Evolutionary conservation across 2,113 vertebrate genomes (phyloP).

Genomic region (Ramphastos sulfuratus): DNA sequence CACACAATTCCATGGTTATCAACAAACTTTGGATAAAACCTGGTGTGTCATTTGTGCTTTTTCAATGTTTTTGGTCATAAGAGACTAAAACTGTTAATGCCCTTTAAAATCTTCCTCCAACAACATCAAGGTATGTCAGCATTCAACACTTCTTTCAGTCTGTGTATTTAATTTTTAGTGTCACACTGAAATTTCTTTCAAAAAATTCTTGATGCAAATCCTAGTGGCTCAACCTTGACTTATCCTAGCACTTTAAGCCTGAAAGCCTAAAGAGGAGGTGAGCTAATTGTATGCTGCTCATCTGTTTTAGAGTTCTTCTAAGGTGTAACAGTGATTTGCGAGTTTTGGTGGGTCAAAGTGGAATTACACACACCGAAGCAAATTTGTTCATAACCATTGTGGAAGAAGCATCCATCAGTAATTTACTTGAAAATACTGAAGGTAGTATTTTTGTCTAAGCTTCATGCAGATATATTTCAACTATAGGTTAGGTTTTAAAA

Average conservation of each 20-base stretch:
- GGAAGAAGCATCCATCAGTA: neutral
- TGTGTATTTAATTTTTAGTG: neutral
- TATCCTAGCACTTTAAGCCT: neutral
- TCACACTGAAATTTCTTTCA: neutral
- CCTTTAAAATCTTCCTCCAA: neutral
- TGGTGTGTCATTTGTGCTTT: neutral
- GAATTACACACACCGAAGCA: neutral
- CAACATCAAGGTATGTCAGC: neutral
- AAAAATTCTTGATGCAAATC: neutral
- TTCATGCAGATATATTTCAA: neutral
- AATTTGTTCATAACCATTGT: neutral
- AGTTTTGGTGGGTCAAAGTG: neutral
- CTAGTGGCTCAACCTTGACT: neutral
- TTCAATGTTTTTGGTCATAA: neutral
- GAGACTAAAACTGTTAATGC: neutral
- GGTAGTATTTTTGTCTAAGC: neutral
- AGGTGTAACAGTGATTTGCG: neutral
- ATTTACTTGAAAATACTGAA: neutral
- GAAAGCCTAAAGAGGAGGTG: neutral
- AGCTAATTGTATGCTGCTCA: neutral
- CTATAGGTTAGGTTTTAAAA: neutral
- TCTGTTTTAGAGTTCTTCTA: neutral
- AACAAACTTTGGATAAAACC: neutral
- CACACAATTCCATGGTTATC: neutral
- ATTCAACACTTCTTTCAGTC: neutral